Evolutionary conservation across 2,797 vertebrate species (phyloP).

Genomic region (Fratercula arctica): DNA sequence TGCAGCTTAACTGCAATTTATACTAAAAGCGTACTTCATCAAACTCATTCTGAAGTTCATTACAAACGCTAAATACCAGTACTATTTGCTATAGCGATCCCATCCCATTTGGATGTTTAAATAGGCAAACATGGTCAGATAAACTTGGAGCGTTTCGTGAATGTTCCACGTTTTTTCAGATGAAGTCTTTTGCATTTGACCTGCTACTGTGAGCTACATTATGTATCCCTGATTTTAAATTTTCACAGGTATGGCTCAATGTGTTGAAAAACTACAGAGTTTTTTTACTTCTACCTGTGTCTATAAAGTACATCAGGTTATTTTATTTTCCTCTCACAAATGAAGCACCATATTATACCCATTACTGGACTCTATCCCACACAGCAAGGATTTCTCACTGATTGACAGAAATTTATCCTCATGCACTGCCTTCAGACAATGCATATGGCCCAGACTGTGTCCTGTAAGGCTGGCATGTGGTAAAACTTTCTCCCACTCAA

Average conservation of each 20-base stretch:
- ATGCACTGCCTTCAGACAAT: background rate
- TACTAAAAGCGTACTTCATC: slow-evolving; percentile 38
- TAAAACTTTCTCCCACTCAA: background rate
- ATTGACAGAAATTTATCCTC: background rate
- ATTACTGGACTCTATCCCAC: background rate
- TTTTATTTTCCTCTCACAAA: background rate
- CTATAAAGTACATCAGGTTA: background rate
- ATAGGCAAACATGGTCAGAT: background rate
- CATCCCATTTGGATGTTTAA: slow-evolving; percentile 46
- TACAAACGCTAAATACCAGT: slow-evolving; percentile 35
- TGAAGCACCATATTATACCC: background rate
- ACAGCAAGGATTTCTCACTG: background rate
- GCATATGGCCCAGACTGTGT: background rate
- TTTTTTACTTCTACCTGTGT: background rate
- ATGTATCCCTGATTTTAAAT: background rate
- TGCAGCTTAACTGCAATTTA: slow-evolving; percentile 45
- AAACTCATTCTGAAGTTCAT: slow-evolving; percentile 59
- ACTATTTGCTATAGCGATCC: slow-evolving; percentile 22
- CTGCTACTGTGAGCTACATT: background rate
- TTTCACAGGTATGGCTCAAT: background rate
- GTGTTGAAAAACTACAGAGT: background rate
- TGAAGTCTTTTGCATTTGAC: background rate
- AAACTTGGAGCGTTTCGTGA: background rate
- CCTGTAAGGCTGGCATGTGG: background rate
- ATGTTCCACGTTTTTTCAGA: background rate